Percentiles rank a stretch among this genome's conserved stretches.
Evolutionary conservation across 2,888 invertebrate genomes (phyloP).

Genomic region (Macrosoma leucophasiata): DNA sequence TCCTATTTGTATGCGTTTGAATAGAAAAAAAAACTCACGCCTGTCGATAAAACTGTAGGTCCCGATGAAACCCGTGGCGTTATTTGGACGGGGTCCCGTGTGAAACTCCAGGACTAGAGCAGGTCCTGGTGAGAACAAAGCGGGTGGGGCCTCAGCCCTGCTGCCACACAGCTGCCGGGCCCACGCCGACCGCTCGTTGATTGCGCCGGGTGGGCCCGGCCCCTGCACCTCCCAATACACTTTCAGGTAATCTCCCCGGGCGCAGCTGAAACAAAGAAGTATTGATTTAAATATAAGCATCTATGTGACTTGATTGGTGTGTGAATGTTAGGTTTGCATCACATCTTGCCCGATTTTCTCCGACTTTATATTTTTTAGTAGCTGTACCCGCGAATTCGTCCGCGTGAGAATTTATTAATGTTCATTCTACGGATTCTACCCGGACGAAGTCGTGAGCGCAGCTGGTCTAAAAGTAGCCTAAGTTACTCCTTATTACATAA

Average conservation of each 20-base stretch:
- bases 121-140: conserved; percentile 84
- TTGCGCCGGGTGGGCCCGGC: conserved; percentile 79
- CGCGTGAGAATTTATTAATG: too few species aligned
- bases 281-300: too few species aligned
- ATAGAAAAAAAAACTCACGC: conserved; percentile 76
- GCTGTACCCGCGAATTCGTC: too few species aligned
- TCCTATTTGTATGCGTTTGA: too few species aligned
- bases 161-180: conserved; percentile 83
- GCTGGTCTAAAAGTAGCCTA: too few species aligned
- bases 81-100: conserved; percentile 66
- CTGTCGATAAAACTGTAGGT: conserved; percentile 86
- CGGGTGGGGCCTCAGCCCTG: conserved; percentile 80
- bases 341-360: too few species aligned
- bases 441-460: too few species aligned
- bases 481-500: too few species aligned
- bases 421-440: too few species aligned
- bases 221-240: conserved; percentile 86
- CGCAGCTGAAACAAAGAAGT: conserved; percentile 78
- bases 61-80: conserved; percentile 82
- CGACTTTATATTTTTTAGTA: too few species aligned
- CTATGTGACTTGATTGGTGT: too few species aligned
- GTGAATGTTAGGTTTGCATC: too few species aligned
- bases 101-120: conserved; percentile 86
- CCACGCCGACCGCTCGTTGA: conserved; percentile 87
- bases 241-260: conserved; percentile 84